Evolutionary conservation across 2,888 invertebrate genomes (phyloP).

Genomic region (Diogma glabrata): DNA sequence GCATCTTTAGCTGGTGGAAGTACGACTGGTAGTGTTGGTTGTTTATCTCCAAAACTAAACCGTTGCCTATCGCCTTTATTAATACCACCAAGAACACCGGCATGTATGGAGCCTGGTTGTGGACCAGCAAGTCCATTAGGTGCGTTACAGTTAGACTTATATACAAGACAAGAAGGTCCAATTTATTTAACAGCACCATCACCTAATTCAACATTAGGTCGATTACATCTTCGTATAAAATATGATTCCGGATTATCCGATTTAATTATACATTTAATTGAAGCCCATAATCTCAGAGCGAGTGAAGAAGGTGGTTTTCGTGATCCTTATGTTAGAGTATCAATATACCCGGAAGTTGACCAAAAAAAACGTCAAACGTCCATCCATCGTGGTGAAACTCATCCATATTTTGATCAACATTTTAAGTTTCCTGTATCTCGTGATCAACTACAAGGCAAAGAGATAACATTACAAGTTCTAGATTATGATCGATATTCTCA

Average conservation of each 20-base stretch:
- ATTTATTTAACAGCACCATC: conserved; percentile 54
- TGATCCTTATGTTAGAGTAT: conserved; percentile 77
- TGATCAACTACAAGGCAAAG: conserved; percentile 72
- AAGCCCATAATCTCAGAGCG: conserved; percentile 75
- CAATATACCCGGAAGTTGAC: conserved; percentile 73
- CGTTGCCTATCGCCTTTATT: conserved; percentile 67
- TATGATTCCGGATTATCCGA: conserved; percentile 87
- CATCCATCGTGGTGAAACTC: conserved; percentile 71
- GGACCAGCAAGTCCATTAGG: conserved; percentile 53
- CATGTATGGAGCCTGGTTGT: conserved; percentile 28
- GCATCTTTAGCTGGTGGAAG: conserved; percentile 44
- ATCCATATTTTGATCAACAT: conserved; percentile 82
- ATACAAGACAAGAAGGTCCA: conserved; percentile 68
- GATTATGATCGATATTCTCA: conserved; percentile 58
- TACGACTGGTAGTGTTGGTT: conserved; percentile 23
- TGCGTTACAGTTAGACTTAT: conserved; percentile 77
- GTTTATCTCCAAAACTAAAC: conserved; percentile 30
- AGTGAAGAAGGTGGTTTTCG: conserved; percentile 80
- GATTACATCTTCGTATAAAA: conserved; percentile 71
- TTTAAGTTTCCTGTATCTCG: conserved; percentile 88
- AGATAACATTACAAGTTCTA: conserved; percentile 40
- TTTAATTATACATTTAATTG: conserved; percentile 81
- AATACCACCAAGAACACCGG: conserved; percentile 54
- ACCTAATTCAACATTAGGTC: conserved; percentile 59
- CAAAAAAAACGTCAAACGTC: conserved; percentile 72